Conservation (phyloP, 1,140 invertebrate species). For the Tetramorium simillimum region DNA sequence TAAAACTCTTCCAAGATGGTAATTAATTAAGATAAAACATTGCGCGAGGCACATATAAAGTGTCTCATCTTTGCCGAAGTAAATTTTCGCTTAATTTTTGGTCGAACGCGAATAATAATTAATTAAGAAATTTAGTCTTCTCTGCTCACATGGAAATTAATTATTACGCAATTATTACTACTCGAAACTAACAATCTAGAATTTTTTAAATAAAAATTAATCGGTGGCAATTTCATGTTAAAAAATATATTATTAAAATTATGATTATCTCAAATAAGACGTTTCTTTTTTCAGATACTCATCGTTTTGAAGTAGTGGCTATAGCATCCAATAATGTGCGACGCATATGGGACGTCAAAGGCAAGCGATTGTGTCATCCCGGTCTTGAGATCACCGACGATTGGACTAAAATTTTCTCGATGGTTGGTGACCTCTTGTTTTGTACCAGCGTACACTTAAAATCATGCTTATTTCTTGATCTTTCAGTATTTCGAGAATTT, state of each 20-base stretch:
- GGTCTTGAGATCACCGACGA: conserved; percentile 88
- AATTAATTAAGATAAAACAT: conserved; percentile 59
- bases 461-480: not conserved
- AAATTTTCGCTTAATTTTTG: not conserved
- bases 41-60: not conserved
- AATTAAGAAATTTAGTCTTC: not conserved
- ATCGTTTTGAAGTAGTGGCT: conserved; percentile 89
- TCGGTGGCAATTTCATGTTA: not conserved
- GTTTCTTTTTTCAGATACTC: conserved; percentile 84
- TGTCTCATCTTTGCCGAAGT: not conserved
- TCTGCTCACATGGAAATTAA: not conserved
- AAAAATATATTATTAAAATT: not conserved
- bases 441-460: not conserved
- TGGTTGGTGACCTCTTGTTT: conserved; percentile 84
- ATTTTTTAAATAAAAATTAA: not conserved
- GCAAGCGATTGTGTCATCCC: conserved; percentile 91
- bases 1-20: conserved; percentile 82
- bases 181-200: not conserved
- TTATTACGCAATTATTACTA: not conserved
- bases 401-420: conserved; percentile 89
- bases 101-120: not conserved
- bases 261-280: not conserved
- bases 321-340: conserved; percentile 88
- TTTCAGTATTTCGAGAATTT: conserved; percentile 90
- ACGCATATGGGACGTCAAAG: conserved; percentile 87